Conservation (phyloP, 2,888 invertebrate genomes). For the Panzeria rudis region DNA sequence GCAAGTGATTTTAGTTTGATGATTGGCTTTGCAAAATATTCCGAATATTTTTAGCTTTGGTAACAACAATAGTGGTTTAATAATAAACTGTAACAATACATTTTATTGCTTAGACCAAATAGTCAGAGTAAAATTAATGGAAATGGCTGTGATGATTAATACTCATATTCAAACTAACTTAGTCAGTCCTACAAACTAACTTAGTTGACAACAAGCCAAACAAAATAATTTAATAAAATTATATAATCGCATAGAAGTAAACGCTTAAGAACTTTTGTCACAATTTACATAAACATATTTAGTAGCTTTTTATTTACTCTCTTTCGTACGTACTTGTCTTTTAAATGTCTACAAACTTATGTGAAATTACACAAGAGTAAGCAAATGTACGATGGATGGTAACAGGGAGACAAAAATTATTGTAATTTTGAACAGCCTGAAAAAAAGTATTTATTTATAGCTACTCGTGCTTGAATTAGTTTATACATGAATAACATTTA, state of each 20-base stretch:
- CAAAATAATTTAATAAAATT: not conserved
- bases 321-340: not conserved
- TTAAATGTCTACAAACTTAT: not conserved
- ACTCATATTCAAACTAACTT: not conserved
- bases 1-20: constrained; percentile 9
- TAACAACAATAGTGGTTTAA: constrained; percentile 11
- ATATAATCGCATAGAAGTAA: not conserved
- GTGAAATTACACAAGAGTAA: not conserved
- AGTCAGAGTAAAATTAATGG: not conserved
- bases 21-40: constrained; percentile 4
- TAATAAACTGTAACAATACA: constrained; percentile 12
- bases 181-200: not conserved
- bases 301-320: not conserved
- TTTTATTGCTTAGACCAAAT: constrained; percentile 16
- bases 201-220: not conserved
- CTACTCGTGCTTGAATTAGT: not conserved
- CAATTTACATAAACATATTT: constrained; percentile 2
- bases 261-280: not conserved
- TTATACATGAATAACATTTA: not conserved
- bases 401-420: not conserved
- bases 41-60: not conserved
- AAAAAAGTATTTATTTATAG: not conserved
- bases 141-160: constrained; percentile 2
- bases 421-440: not conserved
- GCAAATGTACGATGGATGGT: not conserved